These are phyloP conservation scores for Blastobasis lacticolella DNA, from an alignment of 2,888 invertebrate species.

Conservation along the genomic window DNA sequence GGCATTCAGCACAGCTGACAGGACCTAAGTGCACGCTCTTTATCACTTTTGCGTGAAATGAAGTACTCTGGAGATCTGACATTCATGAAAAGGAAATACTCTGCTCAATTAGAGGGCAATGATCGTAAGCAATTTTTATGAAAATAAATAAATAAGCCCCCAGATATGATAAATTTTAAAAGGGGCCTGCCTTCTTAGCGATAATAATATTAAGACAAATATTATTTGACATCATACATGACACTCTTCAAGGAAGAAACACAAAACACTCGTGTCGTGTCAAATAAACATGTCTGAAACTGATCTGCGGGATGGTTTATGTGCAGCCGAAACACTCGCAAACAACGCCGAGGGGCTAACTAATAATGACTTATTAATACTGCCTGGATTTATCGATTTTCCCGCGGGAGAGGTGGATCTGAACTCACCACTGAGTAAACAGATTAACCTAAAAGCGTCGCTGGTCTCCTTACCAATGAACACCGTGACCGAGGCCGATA, in stretches of 20 bases:
- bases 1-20: too few species aligned
- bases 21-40: conserved; percentile 88
- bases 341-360: conserved; percentile 91
- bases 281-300: conserved; percentile 46
- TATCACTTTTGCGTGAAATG: conserved; percentile 87
- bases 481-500: conserved; percentile 98
- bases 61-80: conserved; percentile 92
- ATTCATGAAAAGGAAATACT: too few species aligned
- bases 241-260: conserved; percentile 37
- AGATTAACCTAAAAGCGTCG: conserved; percentile 91
- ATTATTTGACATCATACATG: too few species aligned
- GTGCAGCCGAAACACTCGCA: conserved; percentile 77
- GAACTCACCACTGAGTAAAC: conserved; percentile 91
- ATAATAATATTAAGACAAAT: not conserved
- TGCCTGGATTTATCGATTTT: conserved; percentile 98
- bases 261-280: conserved; percentile 17
- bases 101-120: too few species aligned
- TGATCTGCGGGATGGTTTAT: conserved; percentile 84
- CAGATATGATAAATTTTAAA: conserved; percentile 76
- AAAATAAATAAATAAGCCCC: conserved; percentile 92
- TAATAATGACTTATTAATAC: conserved; percentile 95
- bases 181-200: too few species aligned
- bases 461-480: conserved; percentile 99
- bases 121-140: too few species aligned
- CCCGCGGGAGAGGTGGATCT: conserved; percentile 93